A percentile compares a stretch with the other conserved stretches of the same genome.
phyloP scores from a whole-genome alignment of 2,797 vertebrate genomes.

The Eulemur albifrons region DNA sequence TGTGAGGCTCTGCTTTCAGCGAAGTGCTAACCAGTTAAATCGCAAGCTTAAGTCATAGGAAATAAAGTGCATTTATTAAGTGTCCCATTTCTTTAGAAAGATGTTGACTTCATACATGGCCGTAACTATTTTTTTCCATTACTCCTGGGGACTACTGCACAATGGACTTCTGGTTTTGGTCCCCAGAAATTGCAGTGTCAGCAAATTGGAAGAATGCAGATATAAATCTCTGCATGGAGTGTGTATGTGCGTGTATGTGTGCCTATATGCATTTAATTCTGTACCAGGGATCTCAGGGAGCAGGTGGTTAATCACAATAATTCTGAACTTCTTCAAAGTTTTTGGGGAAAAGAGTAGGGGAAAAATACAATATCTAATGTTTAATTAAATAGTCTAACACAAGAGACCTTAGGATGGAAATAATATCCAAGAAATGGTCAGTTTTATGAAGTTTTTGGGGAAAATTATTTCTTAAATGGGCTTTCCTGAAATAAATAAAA shows the following conservation, averaged over 20 bases:
- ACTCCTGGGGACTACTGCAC: not conserved
- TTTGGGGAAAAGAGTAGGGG: not conserved
- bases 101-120: not conserved
- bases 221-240: not conserved
- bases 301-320: not conserved
- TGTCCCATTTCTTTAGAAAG: not conserved
- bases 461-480: not conserved
- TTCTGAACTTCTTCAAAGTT: not conserved
- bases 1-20: not conserved
- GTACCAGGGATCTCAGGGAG: not conserved
- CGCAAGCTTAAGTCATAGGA: not conserved
- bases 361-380: not conserved
- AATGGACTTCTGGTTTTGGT: not conserved
- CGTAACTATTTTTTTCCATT: not conserved
- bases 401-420: not conserved
- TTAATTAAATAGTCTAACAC: not conserved
- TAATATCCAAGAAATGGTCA: not conserved
- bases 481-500: conserved; percentile 22
- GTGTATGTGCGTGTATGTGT: not conserved
- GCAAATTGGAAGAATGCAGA: not conserved
- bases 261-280: not conserved
- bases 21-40: not conserved
- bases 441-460: not conserved
- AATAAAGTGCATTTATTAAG: not conserved
- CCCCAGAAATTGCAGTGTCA: not conserved